Percentiles rank a stretch among this genome's conserved stretches.
Evolutionary conservation across 1,140 invertebrate species (phyloP).

Genomic region (Drosophila grimshawi): DNA sequence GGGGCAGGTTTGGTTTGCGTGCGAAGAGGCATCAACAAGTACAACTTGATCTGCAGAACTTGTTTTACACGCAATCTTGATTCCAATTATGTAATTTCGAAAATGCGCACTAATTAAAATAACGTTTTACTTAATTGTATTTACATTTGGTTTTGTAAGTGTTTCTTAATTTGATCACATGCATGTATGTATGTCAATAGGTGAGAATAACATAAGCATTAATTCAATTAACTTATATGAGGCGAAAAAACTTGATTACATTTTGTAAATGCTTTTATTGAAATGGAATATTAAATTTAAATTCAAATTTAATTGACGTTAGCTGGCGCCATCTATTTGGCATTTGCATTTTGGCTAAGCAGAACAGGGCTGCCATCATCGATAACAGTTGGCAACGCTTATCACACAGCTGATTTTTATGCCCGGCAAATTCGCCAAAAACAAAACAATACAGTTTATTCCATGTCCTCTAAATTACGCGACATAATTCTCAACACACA

Average conservation of each 20-base stretch:
- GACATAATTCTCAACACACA: conserved; percentile 72
- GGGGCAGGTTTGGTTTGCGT: conserved; percentile 51
- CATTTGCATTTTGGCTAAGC: background rate
- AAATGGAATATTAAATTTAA: background rate
- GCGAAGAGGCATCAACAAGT: conserved; percentile 33
- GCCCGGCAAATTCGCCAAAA: conserved; percentile 6
- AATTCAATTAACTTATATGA: too few relatives aligned
- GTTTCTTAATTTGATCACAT: conserved; percentile 14
- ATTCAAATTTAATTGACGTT: background rate
- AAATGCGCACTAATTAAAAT: conserved; percentile 75
- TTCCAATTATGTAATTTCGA: conserved; percentile 80
- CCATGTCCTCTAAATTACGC: conserved; percentile 45
- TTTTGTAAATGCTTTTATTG: background rate
- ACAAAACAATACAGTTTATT: background rate
- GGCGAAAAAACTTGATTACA: background rate
- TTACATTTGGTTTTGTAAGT: conserved; percentile 51
- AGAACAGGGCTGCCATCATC: background rate
- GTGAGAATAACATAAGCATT: background rate
- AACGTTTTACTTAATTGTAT: conserved; percentile 75
- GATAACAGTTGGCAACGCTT: background rate
- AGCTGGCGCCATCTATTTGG: conserved; percentile 9
- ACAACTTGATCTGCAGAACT: conserved; percentile 71
- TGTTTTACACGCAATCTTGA: conserved; percentile 77
- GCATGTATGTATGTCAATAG: conserved; percentile 10
- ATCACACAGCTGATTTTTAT: conserved; percentile 18